phyloP scores from a whole-genome alignment of 2,113 vertebrate species.

The Falcunculus frontatus region DNA sequence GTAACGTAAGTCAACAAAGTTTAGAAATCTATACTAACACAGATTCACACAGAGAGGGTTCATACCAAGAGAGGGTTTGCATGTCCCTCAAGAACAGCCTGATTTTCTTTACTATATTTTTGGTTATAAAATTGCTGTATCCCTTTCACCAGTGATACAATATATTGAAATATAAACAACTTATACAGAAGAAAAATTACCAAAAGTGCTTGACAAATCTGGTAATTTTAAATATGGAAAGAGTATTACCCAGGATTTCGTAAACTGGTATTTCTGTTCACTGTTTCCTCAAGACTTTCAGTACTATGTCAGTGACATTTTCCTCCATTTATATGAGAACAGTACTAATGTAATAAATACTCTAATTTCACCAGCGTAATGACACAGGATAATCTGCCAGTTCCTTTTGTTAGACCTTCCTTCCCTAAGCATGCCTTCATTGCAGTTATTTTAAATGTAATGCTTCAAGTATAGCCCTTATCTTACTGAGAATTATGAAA shows the following conservation, averaged over 20 bases:
- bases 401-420: not conserved
- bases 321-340: not conserved
- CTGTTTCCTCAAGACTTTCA: not conserved
- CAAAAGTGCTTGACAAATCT: not conserved
- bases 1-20: not conserved
- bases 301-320: not conserved
- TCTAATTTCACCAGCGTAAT: not conserved
- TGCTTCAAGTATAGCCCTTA: not conserved
- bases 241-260: not conserved
- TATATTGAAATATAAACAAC: not conserved
- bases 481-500: not conserved
- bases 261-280: not conserved
- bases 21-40: not conserved
- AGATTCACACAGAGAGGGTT: not conserved
- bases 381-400: not conserved
- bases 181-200: not conserved
- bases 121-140: not conserved
- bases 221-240: not conserved
- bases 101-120: not conserved
- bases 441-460: not conserved
- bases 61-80: not conserved
- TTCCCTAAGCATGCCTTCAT: not conserved
- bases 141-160: not conserved
- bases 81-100: not conserved
- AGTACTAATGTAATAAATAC: not conserved